Evolutionary conservation across 1,140 invertebrate species (phyloP).

Genomic region (Calycopis cecrops): DNA sequence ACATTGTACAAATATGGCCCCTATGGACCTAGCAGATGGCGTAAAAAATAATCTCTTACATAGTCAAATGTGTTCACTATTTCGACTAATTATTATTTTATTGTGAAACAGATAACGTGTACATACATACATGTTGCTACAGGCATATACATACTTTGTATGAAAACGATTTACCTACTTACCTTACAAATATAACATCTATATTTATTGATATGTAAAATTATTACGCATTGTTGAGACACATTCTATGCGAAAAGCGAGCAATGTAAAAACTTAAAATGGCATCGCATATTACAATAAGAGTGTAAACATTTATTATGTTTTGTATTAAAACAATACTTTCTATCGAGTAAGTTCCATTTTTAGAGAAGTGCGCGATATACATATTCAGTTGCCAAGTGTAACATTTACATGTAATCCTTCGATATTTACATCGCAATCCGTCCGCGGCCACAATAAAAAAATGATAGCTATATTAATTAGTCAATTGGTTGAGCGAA

Average conservation of each 20-base stretch:
- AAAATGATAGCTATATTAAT: constrained; percentile 46
- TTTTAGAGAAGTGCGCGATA: constrained; percentile 56
- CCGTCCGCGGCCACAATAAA: background rate
- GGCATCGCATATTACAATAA: constrained; percentile 12
- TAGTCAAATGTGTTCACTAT: background rate
- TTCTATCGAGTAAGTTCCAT: constrained; percentile 70
- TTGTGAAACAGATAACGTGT: constrained; percentile 8
- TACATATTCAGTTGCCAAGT: constrained; percentile 46
- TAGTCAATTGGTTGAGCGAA: constrained; percentile 41
- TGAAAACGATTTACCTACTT: background rate
- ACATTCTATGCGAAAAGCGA: background rate
- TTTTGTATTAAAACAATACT: constrained; percentile 62
- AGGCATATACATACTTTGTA: background rate
- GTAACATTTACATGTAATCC: constrained; percentile 22
- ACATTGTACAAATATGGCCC: too few relatives aligned
- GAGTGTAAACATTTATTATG: constrained; percentile 36
- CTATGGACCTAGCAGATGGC: too few relatives aligned
- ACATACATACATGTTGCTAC: background rate
- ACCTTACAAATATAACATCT: constrained; percentile 13
- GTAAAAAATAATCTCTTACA: background rate
- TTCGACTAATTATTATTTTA: constrained; percentile 2
- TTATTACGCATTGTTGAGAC: constrained; percentile 15
- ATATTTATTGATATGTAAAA: constrained; percentile 20
- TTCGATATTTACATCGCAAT: constrained; percentile 12
- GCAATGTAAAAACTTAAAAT: constrained; percentile 4